Base-by-base conservation (phyloP, 2,113 vertebrate species). In the Aphelocoma coerulescens region DNA sequence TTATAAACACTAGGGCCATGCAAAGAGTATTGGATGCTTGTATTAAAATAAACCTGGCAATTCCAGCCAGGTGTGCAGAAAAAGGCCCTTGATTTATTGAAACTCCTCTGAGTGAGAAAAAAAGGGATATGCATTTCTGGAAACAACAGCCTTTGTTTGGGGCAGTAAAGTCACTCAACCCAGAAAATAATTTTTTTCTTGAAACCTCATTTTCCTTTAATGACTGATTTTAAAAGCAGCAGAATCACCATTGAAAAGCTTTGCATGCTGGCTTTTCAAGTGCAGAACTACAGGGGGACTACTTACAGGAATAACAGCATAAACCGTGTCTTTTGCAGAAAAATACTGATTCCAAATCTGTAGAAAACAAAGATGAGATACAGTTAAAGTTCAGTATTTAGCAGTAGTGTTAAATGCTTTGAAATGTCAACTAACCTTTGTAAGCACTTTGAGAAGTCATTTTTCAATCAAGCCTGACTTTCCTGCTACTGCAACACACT, bases 291-390 rank as follows among this genome's bases (percentile, higher is more conserved):
- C 35, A 63, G 18, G 28, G 5, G 71, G 84, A 86, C 18, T 96
- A 98, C 99, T 99, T 97, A 99, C 99, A 59, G 99, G 99, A 97
- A 99, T 99, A 95, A 98, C 98, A 27, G 99, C 99, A 59, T 99
- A 99, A 97, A 99, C 98, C 0, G 99, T 99, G 95, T 99, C 98
- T 96, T 99, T 99, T 44, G 96, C 97, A 69, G 99, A 98, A 96
- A 98, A 99, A 97, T 98, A 99, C 39, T 98, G 97, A 97, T 98
- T 98, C 99, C 99, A 99, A 66, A 99, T 98, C 99, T 99, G 97
- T n/a, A 93, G 85, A 77, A 93, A 97, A 89, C 67, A 96, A 93
- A 90, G 86, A 85, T n/a, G 27, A 85, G 35, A 55, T 16, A 58
- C 41, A 71, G 61, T 67, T 95, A 24, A 85, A 52, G 46, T 17